Percentiles rank a stretch among this genome's conserved stretches.
phyloP scores from a whole-genome alignment of 2,113 vertebrate genomes.

The Acrocephalus kingi region DNA sequence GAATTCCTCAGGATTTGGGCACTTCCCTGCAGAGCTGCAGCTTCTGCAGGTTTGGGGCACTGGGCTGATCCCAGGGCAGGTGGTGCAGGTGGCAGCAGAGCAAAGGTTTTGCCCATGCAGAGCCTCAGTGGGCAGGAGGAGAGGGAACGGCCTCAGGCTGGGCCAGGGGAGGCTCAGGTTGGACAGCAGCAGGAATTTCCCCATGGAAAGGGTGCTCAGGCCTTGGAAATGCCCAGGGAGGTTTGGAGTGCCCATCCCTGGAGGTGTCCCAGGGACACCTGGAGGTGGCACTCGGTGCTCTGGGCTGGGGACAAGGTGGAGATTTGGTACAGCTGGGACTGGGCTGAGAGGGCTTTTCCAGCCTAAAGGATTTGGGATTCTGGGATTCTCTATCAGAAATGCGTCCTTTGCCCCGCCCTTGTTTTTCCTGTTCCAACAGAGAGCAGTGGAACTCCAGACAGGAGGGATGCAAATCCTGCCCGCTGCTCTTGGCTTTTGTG shows the following conservation, averaged over 20 bases:
- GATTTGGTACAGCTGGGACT: accelerated
- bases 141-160: not conserved
- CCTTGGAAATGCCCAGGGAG: accelerated
- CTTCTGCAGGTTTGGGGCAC: not conserved
- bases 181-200: not conserved
- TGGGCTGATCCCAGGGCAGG: not conserved
- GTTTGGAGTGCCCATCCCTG: not conserved
- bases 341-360: not conserved
- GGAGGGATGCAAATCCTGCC: not conserved
- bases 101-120: not conserved
- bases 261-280: accelerated
- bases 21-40: not conserved
- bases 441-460: not conserved
- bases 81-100: not conserved
- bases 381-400: not conserved
- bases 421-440: not conserved
- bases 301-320: not conserved
- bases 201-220: not conserved
- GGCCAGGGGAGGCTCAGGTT: not conserved
- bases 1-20: not conserved
- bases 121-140: not conserved
- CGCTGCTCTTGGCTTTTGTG: not conserved
- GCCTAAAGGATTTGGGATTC: not conserved
- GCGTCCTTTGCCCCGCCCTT: not conserved
- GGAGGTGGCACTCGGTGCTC: not conserved